These are phyloP conservation scores for Eugnorisma glareosa DNA, from an alignment of 2,888 invertebrate species.

Conservation along the genomic window DNA sequence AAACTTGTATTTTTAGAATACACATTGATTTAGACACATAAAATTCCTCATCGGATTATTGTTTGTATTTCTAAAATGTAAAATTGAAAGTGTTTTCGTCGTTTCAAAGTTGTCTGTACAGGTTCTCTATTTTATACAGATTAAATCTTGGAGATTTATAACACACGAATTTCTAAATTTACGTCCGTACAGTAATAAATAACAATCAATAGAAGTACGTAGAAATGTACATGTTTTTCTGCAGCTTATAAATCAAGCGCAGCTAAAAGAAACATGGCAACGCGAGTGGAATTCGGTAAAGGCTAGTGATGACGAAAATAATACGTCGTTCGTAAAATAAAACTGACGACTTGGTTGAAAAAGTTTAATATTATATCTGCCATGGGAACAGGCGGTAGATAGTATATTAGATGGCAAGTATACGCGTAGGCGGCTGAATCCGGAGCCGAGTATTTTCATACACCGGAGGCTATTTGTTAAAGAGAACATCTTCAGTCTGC, in stretches of 20 bases:
- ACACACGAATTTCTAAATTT: constrained; percentile 21
- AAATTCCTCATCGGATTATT: constrained; percentile 9
- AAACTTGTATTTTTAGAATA: constrained; percentile 37
- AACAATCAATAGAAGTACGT: constrained; percentile 32
- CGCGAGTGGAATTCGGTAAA: constrained; percentile 61
- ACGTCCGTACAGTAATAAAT: constrained; percentile 34
- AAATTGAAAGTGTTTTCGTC: constrained; percentile 43
- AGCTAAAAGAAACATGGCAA: constrained; percentile 52
- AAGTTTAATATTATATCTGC: constrained; percentile 67
- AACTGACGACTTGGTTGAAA: constrained; percentile 60
- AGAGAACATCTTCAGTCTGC: constrained; percentile 66
- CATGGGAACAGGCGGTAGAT: constrained; percentile 74
- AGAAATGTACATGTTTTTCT: constrained; percentile 54
- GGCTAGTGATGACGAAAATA: constrained; percentile 56
- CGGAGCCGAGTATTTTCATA: constrained; percentile 79
- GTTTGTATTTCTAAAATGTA: constrained; percentile 12
- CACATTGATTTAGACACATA: not conserved
- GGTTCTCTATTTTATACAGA: constrained; percentile 20
- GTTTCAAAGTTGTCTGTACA: constrained; percentile 7
- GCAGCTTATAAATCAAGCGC: constrained; percentile 58
- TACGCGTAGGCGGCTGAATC: constrained; percentile 78
- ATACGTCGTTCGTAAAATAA: constrained; percentile 60
- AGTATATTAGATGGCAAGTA: constrained; percentile 70
- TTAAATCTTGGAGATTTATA: constrained; percentile 22
- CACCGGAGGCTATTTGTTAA: constrained; percentile 63